Percentiles rank a stretch among this genome's conserved stretches.
These are phyloP conservation scores for Virgularia gustaviana DNA, from an alignment of 92 coral and sea anemone species.

Conservation along the genomic window DNA sequence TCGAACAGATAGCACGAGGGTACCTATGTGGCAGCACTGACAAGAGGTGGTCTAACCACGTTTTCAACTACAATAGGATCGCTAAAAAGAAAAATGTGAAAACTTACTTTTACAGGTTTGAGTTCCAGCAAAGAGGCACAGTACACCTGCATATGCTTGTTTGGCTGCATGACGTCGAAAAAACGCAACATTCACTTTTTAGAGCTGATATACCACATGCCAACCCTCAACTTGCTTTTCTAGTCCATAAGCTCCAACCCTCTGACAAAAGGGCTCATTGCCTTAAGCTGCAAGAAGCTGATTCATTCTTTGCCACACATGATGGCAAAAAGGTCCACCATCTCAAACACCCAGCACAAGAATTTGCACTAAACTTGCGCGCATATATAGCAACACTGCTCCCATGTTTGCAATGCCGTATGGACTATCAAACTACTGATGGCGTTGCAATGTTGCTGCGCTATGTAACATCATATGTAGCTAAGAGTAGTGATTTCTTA, in stretches of 20 bases:
- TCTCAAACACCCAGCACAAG: conserved; percentile 17
- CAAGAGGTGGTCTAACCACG: conserved; percentile 29
- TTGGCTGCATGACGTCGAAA: not conserved
- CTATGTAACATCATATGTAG: conserved; percentile 18
- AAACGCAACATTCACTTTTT: not conserved
- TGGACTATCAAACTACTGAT: conserved; percentile 24
- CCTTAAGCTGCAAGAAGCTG: not conserved
- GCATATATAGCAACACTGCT: conserved; percentile 15
- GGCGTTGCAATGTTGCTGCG: conserved; percentile 5
- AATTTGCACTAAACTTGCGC: conserved; percentile 9
- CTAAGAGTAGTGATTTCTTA: too few relatives aligned
- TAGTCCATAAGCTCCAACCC: conserved; percentile 5
- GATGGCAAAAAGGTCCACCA: not conserved
- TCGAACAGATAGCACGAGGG: conserved; percentile 38
- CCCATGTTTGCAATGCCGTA: conserved; percentile 1
- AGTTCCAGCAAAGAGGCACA: conserved; percentile 13
- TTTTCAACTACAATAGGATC: conserved; percentile 6
- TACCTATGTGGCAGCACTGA: conserved; percentile 30
- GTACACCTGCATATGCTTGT: conserved; percentile 7
- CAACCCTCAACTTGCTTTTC: not conserved
- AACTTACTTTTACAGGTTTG: not conserved
- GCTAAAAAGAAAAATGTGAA: not conserved
- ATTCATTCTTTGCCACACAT: not conserved
- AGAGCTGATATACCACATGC: conserved; percentile 24
- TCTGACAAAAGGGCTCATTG: conserved; percentile 7